phyloP scores from a whole-genome alignment of 2,113 vertebrate species.

The Hemiprocne comata region DNA sequence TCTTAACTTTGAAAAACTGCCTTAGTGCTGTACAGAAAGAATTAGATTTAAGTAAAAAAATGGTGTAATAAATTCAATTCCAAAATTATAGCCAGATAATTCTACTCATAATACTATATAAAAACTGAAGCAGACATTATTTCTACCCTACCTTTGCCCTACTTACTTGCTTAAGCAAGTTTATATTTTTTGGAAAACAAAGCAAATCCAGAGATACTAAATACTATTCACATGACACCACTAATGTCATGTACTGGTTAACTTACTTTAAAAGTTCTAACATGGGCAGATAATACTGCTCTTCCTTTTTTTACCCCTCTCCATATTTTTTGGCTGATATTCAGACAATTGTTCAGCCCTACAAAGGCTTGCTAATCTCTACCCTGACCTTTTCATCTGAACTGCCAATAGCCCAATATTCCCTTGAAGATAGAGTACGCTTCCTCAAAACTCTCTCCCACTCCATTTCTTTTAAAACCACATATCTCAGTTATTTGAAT shows the following conservation, averaged over 20 bases:
- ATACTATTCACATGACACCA: neutral
- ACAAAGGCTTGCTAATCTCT: neutral
- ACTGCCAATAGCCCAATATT: neutral
- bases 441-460: neutral
- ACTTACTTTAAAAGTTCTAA: neutral
- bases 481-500: neutral
- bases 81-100: neutral
- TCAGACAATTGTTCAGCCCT: neutral
- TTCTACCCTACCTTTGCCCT: neutral
- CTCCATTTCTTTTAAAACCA: neutral
- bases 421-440: neutral
- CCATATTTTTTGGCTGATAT: neutral
- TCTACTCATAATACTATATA: neutral
- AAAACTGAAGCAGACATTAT: neutral
- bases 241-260: neutral
- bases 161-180: neutral
- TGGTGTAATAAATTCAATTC: neutral
- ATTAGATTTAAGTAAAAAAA: neutral
- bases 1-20: neutral
- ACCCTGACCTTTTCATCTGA: neutral
- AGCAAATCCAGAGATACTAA: neutral
- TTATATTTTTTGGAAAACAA: neutral
- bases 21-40: neutral
- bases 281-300: neutral
- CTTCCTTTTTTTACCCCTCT: rapidly evolving